Percentiles rank a stretch among this genome's conserved stretches.
phyloP scores from a whole-genome alignment of 37 sponge, comb jelly and placozoan genomes.

The Amphimedon queenslandica region DNA sequence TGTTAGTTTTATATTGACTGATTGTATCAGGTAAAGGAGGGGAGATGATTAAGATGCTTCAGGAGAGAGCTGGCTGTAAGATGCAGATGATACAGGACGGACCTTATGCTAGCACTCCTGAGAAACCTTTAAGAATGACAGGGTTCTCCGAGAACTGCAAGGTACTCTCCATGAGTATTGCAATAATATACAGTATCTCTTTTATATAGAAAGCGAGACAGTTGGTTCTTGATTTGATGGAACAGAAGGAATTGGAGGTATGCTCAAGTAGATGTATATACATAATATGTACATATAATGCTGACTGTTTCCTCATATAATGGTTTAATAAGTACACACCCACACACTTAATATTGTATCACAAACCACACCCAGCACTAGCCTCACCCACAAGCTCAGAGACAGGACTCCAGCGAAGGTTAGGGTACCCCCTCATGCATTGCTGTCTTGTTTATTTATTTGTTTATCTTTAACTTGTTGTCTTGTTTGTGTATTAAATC shows the following conservation, averaged over 20 bases:
- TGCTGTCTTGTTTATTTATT: not conserved
- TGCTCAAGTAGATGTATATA: slow-evolving; percentile 12
- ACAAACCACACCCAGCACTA: too few relatives aligned
- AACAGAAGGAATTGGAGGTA: slow-evolving; percentile 70
- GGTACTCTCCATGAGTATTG: slow-evolving; percentile 18
- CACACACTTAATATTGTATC: too few relatives aligned
- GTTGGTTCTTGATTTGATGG: slow-evolving; percentile 68
- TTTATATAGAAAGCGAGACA: slow-evolving; percentile 69
- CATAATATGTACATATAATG: not conserved
- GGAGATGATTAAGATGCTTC: slow-evolving; percentile 79
- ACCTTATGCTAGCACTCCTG: slow-evolving; percentile 68
- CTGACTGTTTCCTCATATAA: not conserved
- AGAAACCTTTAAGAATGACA: slow-evolving; percentile 91
- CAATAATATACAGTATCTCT: slow-evolving; percentile 3
- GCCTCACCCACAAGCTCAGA: too few relatives aligned
- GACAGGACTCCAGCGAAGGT: too few relatives aligned
- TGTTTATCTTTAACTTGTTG: not conserved
- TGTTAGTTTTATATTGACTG: not conserved
- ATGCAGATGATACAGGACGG: slow-evolving; percentile 99
- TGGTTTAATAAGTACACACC: too few relatives aligned
- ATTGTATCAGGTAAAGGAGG: slow-evolving; percentile 78
- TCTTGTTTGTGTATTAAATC: not conserved
- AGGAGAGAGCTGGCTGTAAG: slow-evolving; percentile 90
- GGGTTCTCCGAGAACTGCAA: slow-evolving; percentile 46
- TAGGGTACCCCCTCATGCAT: not conserved